phyloP scores from a whole-genome alignment of 2,113 vertebrate species.

The Aspidoscelis tigris region DNA sequence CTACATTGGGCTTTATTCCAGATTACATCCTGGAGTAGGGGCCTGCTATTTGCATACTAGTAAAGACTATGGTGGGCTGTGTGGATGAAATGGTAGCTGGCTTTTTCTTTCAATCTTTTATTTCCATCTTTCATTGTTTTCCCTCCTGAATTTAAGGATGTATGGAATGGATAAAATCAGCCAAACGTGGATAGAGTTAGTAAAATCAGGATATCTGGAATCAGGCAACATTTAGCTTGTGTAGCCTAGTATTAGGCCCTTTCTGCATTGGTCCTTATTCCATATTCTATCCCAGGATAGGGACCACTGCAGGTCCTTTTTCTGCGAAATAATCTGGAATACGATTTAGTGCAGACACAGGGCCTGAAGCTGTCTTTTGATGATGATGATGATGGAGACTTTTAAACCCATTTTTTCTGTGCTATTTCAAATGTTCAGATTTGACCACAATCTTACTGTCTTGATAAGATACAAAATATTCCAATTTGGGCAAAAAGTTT shows the following conservation, averaged over 20 bases:
- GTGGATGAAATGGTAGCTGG: constrained; percentile 8
- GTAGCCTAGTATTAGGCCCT: background rate
- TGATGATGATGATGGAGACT: too few species aligned
- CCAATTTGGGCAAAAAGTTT: background rate
- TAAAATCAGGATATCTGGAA: background rate
- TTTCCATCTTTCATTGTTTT: too few species aligned
- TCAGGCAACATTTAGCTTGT: background rate
- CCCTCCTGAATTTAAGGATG: constrained; percentile 28
- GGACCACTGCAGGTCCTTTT: too few species aligned
- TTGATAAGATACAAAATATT: background rate
- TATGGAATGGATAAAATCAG: constrained; percentile 47
- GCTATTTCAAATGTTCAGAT: background rate
- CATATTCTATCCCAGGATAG: too few species aligned
- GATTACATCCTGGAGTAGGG: too few species aligned
- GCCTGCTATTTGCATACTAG: too few species aligned
- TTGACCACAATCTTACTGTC: background rate
- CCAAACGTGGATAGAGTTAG: constrained; percentile 22
- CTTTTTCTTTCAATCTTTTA: background rate
- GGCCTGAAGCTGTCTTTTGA: background rate
- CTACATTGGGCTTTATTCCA: too few species aligned
- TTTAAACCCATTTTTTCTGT: background rate
- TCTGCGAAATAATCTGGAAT: background rate
- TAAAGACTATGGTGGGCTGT: too few species aligned
- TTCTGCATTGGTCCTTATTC: too few species aligned
- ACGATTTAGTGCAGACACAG: too few species aligned